Percentiles rank a stretch among this genome's conserved stretches.
phyloP scores from a whole-genome alignment of 2,797 vertebrate genomes.

The Gymnocypris eckloni region DNA sequence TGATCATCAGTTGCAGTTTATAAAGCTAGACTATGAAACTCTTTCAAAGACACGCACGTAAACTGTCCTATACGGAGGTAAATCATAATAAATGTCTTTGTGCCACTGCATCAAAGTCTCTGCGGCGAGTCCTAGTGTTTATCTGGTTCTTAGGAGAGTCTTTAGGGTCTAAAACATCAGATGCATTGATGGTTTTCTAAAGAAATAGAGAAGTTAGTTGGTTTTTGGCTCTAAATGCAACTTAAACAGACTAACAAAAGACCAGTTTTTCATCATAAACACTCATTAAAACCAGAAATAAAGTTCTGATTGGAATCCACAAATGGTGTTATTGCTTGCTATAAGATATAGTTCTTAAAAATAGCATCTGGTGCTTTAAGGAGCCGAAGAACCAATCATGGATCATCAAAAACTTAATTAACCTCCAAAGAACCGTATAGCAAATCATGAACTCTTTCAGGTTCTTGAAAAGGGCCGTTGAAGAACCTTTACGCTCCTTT shows the following conservation, averaged over 20 bases:
- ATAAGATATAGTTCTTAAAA: neutral
- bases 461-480: neutral
- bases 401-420: neutral
- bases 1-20: conserved; percentile 15
- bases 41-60: conserved; percentile 5
- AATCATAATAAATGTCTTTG: neutral
- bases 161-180: neutral
- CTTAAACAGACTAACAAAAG: neutral
- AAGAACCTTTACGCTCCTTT: neutral
- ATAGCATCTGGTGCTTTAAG: neutral
- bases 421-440: neutral
- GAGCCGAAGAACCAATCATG: neutral
- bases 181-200: neutral
- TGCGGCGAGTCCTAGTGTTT: neutral
- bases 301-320: neutral
- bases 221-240: neutral
- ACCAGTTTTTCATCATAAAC: neutral
- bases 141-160: neutral
- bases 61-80: neutral
- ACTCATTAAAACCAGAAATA: neutral
- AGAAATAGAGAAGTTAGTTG: neutral
- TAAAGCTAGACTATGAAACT: conserved; percentile 29
- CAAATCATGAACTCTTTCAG: neutral
- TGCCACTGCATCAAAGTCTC: neutral
- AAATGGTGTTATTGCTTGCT: neutral